phyloP scores from a whole-genome alignment of 1,140 invertebrate species.

The Ostrea denselamellosa region DNA sequence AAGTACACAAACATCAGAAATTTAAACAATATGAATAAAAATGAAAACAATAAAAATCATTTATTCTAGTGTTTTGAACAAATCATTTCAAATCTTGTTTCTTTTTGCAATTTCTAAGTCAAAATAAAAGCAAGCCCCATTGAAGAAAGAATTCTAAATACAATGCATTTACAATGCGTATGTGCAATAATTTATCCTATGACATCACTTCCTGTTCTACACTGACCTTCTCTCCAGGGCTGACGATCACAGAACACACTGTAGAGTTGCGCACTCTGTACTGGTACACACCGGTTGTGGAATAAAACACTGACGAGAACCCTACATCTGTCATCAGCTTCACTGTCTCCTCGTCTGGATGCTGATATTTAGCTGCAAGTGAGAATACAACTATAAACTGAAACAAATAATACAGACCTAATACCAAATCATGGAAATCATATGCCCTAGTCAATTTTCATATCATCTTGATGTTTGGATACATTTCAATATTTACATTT shows the following conservation, averaged over 20 bases:
- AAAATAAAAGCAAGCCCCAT: neutral
- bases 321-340: conserved; percentile 70
- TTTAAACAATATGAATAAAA: neutral
- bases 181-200: no score
- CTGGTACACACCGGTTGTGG: conserved; percentile 75
- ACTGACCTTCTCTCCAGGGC: conserved; percentile 76
- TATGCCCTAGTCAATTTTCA: neutral
- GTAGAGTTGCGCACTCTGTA: conserved; percentile 69
- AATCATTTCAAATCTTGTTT: neutral
- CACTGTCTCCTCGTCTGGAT: conserved; percentile 67
- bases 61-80: neutral
- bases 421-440: neutral
- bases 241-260: conserved; percentile 74
- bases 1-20: neutral
- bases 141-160: neutral
- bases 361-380: conserved; percentile 65
- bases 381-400: neutral
- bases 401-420: neutral
- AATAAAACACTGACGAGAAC: conserved; percentile 66
- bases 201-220: neutral
- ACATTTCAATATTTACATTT: no score
- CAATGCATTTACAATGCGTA: neutral
- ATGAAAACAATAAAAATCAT: neutral
- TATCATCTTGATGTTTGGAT: no score
- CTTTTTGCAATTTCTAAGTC: neutral